A percentile compares a stretch with the other conserved stretches of the same genome.
phyloP scores from a whole-genome alignment of 1,140 invertebrate species.

The Medauroidea extradentata region DNA sequence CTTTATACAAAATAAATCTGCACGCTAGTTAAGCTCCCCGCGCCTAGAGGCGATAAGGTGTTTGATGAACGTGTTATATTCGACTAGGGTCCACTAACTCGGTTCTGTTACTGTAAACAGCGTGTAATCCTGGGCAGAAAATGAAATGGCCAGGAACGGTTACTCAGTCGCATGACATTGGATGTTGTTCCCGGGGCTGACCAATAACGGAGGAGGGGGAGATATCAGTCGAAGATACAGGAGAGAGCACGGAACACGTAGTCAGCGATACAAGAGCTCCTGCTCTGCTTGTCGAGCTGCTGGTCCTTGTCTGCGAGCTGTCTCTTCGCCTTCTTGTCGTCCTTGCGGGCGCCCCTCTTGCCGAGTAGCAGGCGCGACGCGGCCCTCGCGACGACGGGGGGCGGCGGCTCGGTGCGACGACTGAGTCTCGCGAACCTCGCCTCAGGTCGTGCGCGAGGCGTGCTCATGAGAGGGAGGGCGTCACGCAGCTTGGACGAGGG shows the following conservation, averaged over 20 bases:
- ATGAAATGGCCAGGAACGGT: too few relatives aligned
- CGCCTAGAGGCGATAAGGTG: too few relatives aligned
- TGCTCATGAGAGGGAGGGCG: slow-evolving; percentile 41
- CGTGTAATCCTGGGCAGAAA: too few relatives aligned
- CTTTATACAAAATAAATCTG: too few relatives aligned
- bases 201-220: not conserved
- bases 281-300: slow-evolving; percentile 17
- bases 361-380: slow-evolving; percentile 18
- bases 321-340: slow-evolving; percentile 40
- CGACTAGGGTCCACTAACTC: too few relatives aligned
- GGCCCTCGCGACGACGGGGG: slow-evolving; percentile 20
- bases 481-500: slow-evolving; percentile 34
- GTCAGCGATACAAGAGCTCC: slow-evolving; percentile 41
- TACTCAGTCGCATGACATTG: too few relatives aligned
- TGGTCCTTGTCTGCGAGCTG: slow-evolving; percentile 11
- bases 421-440: slow-evolving; percentile 18
- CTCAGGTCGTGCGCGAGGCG: slow-evolving; percentile 33
- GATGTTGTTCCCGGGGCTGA: too few relatives aligned
- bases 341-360: slow-evolving; percentile 32
- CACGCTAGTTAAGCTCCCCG: too few relatives aligned
- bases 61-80: too few relatives aligned
- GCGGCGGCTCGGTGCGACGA: slow-evolving; percentile 14
- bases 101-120: too few relatives aligned
- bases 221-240: slow-evolving; percentile 44
- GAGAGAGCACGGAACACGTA: slow-evolving; percentile 42